Evolutionary conservation across 1,140 invertebrate genomes (phyloP).

Genomic region (Magallana ariakensis): DNA sequence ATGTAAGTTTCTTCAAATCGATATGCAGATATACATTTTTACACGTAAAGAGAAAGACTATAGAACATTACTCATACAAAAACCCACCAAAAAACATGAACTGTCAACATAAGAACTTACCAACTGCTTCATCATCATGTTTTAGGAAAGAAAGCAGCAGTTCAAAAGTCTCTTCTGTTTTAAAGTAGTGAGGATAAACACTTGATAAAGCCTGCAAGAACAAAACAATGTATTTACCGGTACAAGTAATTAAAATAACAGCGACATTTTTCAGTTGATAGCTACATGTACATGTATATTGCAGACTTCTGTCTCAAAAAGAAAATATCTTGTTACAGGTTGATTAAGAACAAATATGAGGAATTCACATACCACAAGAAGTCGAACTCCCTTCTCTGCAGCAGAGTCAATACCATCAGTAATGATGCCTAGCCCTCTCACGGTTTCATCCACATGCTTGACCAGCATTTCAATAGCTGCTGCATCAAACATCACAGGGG

Average conservation of each 20-base stretch:
- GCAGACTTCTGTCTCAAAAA: too few species aligned
- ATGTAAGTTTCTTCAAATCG: too few species aligned
- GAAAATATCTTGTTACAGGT: too few species aligned
- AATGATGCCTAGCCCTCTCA: slow-evolving; percentile 66
- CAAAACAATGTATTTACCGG: slow-evolving; percentile 15
- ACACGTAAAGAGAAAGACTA: too few species aligned
- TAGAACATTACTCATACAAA: too few species aligned
- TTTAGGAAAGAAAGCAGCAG: slow-evolving; percentile 88
- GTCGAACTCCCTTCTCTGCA: slow-evolving; percentile 73
- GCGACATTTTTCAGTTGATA: too few species aligned
- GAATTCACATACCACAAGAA: slow-evolving; percentile 84
- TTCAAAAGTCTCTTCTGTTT: slow-evolving; percentile 90
- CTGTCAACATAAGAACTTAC: slow-evolving; percentile 66
- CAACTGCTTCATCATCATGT: slow-evolving; percentile 91
- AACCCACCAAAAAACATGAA: too few species aligned
- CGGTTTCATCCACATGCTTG: slow-evolving; percentile 76
- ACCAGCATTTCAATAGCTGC: slow-evolving; percentile 83
- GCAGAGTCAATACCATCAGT: slow-evolving; percentile 70
- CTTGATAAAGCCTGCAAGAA: slow-evolving; percentile 87
- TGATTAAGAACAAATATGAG: not conserved
- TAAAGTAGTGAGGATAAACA: slow-evolving; percentile 95
- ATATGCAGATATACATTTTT: too few species aligned
- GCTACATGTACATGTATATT: too few species aligned
- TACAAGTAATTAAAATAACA: too few species aligned
- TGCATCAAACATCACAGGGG: slow-evolving; percentile 96